phyloP scores from a whole-genome alignment of 2,797 vertebrate species.

The Girardinus metallicus region DNA sequence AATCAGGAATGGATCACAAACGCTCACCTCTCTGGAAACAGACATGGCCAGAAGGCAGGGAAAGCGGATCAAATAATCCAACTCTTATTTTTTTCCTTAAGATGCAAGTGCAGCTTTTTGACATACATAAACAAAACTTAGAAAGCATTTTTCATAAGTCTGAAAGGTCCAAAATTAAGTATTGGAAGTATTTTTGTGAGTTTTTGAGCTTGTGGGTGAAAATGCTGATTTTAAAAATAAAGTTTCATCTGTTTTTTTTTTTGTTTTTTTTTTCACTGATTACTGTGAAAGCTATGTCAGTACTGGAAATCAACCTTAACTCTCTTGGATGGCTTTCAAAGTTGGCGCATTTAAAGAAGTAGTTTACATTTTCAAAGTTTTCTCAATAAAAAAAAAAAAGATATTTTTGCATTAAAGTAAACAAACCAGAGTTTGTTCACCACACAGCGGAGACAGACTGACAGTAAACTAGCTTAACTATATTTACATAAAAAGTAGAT shows the following conservation, averaged over 20 bases:
- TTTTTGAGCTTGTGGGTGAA: background rate
- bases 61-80: conserved; percentile 28
- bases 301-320: background rate
- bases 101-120: conserved; percentile 6
- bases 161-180: background rate
- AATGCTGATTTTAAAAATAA: background rate
- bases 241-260: background rate
- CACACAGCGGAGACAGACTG: background rate
- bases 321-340: background rate
- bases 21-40: conserved; percentile 15
- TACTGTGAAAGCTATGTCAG: background rate
- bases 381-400: background rate
- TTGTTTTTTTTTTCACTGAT: background rate
- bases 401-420: background rate
- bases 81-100: background rate
- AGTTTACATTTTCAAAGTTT: background rate
- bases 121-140: conserved; percentile 9
- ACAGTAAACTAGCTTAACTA: background rate
- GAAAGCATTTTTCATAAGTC: background rate
- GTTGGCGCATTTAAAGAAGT: background rate
- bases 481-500: background rate
- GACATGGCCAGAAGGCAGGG: conserved; percentile 20
- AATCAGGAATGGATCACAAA: conserved; percentile 37
- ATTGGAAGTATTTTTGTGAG: background rate
- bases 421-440: background rate